phyloP scores from a whole-genome alignment of 2,113 vertebrate species.

The Noctilio leporinus region DNA sequence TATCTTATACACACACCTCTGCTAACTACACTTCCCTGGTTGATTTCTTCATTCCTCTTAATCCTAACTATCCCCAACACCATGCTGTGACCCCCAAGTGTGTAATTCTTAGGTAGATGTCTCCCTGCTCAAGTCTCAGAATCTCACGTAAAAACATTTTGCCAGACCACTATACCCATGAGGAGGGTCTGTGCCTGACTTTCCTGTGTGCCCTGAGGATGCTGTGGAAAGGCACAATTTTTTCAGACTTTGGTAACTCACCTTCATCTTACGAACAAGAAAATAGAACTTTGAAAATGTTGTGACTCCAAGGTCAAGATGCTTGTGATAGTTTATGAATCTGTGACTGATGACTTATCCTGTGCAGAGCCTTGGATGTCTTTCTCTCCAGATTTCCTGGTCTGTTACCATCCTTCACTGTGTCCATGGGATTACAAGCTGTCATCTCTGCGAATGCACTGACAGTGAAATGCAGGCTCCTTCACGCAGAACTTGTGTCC shows the following conservation, averaged over 20 bases:
- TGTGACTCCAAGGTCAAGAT: slow-evolving; percentile 56
- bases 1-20: background rate
- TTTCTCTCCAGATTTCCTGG: slow-evolving; percentile 41
- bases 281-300: slow-evolving; percentile 30
- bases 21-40: background rate
- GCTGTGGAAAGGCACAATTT: background rate
- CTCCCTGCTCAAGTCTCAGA: background rate
- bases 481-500: slow-evolving; percentile 39
- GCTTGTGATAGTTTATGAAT: background rate
- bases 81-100: background rate
- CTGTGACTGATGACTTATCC: background rate
- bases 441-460: slow-evolving; percentile 39
- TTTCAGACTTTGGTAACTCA: background rate
- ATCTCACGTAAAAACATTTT: background rate
- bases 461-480: slow-evolving; percentile 43
- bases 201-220: background rate
- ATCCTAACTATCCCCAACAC: background rate
- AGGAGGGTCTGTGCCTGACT: background rate
- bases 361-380: background rate
- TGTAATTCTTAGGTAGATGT: background rate
- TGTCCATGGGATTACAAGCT: slow-evolving; percentile 13
- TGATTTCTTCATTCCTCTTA: background rate
- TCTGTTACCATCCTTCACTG: slow-evolving; percentile 32
- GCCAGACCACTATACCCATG: background rate
- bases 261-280: background rate